These are phyloP conservation scores for Morelia viridis DNA, from an alignment of 2,797 vertebrate species.

Conservation along the genomic window DNA sequence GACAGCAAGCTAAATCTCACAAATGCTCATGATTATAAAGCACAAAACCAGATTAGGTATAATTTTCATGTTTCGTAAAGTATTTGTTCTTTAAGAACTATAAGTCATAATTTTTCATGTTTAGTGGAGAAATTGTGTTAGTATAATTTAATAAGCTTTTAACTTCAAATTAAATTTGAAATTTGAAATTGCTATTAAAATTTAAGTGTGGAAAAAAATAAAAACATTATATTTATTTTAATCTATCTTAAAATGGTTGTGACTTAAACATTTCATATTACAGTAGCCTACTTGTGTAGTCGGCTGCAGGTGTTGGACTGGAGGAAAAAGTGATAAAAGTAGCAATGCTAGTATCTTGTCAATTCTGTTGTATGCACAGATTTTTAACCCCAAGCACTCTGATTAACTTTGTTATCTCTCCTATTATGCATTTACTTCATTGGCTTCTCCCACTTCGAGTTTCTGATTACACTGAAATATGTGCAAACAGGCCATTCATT, in stretches of 20 bases:
- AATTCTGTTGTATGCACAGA: background rate
- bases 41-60: background rate
- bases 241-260: background rate
- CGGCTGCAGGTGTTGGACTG: background rate
- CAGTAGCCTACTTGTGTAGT: background rate
- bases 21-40: background rate
- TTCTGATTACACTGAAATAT: background rate
- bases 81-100: background rate
- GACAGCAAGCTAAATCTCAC: background rate
- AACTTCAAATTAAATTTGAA: background rate
- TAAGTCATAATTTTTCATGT: background rate
- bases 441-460: background rate
- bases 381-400: background rate
- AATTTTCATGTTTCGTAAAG: background rate
- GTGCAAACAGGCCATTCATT: background rate
- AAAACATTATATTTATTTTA: background rate
- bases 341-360: background rate
- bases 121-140: background rate
- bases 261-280: background rate
- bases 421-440: no score
- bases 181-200: background rate
- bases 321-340: background rate
- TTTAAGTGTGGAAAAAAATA: background rate
- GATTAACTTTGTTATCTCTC: background rate
- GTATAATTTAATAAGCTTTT: background rate